Base-by-base conservation (phyloP, 2,113 vertebrate genomes). In the Nestor notabilis region DNA sequence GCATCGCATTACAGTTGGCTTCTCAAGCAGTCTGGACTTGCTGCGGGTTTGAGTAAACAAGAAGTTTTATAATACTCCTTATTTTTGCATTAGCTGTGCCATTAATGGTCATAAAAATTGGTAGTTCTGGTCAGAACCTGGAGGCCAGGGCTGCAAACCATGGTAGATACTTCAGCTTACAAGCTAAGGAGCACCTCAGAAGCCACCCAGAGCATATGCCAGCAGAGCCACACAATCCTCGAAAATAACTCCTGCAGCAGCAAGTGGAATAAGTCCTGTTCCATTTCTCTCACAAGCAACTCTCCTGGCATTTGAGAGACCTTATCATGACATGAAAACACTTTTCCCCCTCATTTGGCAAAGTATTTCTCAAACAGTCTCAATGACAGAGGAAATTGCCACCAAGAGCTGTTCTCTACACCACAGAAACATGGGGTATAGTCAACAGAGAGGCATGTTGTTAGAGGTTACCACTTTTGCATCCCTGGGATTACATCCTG, bases 41-140 rank as follows among this genome's bases (percentile, higher is more conserved):
- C 70, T 87, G 74, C 46, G 87, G 77, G 65, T 76, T 96, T 95
- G 58, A 75, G 49, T 91, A 96, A 95, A 89, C 77, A 84, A 64
- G 19, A 37, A 27, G 5, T 95, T 92, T 91, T 3, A 1, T 79
- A 94, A 89, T 58, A 72, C 39, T 95, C 65, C 63, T 94, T 70
- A 89, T 74, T 96, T 95, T 93, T 94, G 63, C 46, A 69, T 91
- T 94, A 93, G 53, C 74, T 66, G 1, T 81, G 37, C 76, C 68
- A 47, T 83, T 96, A 90, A 92, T 68, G 55, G 71, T 77, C 0
- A 0, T 80, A 61, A 80, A 80, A 88, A 74, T 47, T 46, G 64
- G 29, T 96, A 64, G 68, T 58, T 94, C 71, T 97, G 83, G 85
- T 81, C 50, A 90, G 92, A 46, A 2, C 37, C 47, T 9, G 31